phyloP scores from a whole-genome alignment of 2,888 invertebrate genomes.

The Drosophila limbata region DNA sequence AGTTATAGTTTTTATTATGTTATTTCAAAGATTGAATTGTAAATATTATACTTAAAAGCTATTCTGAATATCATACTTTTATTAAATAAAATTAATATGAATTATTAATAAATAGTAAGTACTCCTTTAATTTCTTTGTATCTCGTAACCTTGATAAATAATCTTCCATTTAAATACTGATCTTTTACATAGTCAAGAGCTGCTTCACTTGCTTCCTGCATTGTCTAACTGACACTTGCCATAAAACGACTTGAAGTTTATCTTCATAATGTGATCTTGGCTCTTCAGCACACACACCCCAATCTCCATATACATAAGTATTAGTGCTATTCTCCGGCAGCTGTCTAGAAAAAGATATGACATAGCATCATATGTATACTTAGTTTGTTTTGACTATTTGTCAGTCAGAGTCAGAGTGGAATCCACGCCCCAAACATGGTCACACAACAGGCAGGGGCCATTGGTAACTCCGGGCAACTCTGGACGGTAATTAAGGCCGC shows the following conservation, averaged over 20 bases:
- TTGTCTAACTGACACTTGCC: constrained; percentile 45
- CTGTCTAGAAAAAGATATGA: constrained; percentile 66
- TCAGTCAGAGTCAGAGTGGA: constrained; percentile 57
- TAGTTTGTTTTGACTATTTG: constrained; percentile 78
- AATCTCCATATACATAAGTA: not conserved
- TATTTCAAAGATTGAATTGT: too few species aligned
- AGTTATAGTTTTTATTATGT: too few species aligned
- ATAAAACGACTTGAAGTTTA: constrained; percentile 40
- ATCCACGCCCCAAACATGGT: constrained; percentile 63
- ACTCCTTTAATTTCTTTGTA: not conserved
- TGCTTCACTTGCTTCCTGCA: constrained; percentile 43
- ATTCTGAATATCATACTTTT: not conserved
- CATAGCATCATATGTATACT: constrained; percentile 64
- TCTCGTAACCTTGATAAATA: not conserved
- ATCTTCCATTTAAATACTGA: constrained; percentile 2
- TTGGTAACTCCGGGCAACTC: constrained; percentile 38
- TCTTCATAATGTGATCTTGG: constrained; percentile 48
- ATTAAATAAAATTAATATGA: not conserved
- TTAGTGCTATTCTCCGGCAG: constrained; percentile 54
- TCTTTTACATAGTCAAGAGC: constrained; percentile 9
- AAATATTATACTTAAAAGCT: not conserved
- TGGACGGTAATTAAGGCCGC: constrained; percentile 75
- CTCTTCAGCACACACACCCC: constrained; percentile 31
- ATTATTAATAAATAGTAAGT: not conserved
- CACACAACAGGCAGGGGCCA: constrained; percentile 28